phyloP scores from a whole-genome alignment of 2,888 invertebrate species.

The Falcaria lacertinaria region DNA sequence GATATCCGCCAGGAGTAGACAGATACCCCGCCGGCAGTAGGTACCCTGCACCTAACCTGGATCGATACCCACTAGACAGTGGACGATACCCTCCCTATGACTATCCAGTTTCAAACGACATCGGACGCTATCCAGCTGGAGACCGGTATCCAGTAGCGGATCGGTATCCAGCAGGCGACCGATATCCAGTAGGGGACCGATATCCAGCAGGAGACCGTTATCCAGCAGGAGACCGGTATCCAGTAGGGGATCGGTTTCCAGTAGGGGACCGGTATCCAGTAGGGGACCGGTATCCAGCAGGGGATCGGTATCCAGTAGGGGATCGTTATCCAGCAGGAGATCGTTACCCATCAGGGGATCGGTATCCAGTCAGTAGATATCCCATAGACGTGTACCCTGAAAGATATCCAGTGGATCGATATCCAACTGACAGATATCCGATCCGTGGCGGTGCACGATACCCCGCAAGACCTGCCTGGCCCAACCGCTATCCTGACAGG shows the following conservation, averaged over 20 bases:
- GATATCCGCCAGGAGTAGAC: slow-evolving; percentile 44
- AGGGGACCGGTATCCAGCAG: slow-evolving; percentile 56
- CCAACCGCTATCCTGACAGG: slow-evolving; percentile 70
- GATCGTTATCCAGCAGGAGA: slow-evolving; percentile 45
- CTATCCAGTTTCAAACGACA: slow-evolving; percentile 35
- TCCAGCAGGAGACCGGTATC: slow-evolving; percentile 68
- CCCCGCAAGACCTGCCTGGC: slow-evolving; percentile 49
- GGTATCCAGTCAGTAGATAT: slow-evolving; percentile 64
- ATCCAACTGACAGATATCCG: slow-evolving; percentile 59
- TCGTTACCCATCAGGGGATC: slow-evolving; percentile 40
- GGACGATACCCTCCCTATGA: slow-evolving; percentile 66
- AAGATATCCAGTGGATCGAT: slow-evolving; percentile 49
- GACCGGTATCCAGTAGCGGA: slow-evolving; percentile 44
- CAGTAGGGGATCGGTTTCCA: slow-evolving; percentile 28
- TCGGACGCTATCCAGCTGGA: slow-evolving; percentile 35
- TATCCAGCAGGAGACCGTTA: slow-evolving; percentile 51
- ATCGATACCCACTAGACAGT: slow-evolving; percentile 47
- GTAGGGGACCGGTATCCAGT: slow-evolving; percentile 35
- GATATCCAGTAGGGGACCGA: slow-evolving; percentile 46
- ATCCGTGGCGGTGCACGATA: slow-evolving; percentile 50
- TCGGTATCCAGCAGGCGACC: slow-evolving; percentile 27
- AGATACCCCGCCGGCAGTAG: slow-evolving; percentile 50
- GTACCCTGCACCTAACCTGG: slow-evolving; percentile 18
- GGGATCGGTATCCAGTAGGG: slow-evolving; percentile 29
- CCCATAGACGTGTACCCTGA: slow-evolving; percentile 59